Conservation (phyloP, 2,888 invertebrate species). For the Drosophila lutescens region DNA sequence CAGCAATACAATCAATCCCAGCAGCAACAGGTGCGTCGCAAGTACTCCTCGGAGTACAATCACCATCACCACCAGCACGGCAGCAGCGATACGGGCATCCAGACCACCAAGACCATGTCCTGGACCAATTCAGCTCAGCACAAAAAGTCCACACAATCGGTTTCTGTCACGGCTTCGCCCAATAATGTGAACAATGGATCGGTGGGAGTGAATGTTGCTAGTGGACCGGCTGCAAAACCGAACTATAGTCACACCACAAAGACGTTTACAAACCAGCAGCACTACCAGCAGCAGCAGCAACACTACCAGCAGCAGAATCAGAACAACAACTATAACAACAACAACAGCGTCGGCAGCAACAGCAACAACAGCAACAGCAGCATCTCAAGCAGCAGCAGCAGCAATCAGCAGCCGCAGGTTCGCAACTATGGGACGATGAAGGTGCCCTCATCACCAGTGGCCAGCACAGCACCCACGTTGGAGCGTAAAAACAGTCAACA, state of each 20-base stretch:
- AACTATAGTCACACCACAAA: slow-evolving; percentile 71
- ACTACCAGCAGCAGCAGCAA: slow-evolving; percentile 80
- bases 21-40: slow-evolving; percentile 70
- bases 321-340: slow-evolving; percentile 43
- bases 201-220: slow-evolving; percentile 13
- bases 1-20: slow-evolving; percentile 67
- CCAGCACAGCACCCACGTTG: slow-evolving; percentile 85
- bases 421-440: slow-evolving; percentile 82
- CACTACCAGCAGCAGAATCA: slow-evolving; percentile 82
- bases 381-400: slow-evolving; percentile 42
- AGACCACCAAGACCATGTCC: slow-evolving; percentile 83
- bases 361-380: slow-evolving; percentile 77
- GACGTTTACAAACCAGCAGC: slow-evolving; percentile 79
- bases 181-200: slow-evolving; percentile 73
- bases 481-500: slow-evolving; percentile 84
- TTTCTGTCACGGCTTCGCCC: slow-evolving; percentile 83
- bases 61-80: slow-evolving; percentile 59
- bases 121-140: slow-evolving; percentile 84
- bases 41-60: slow-evolving; percentile 71
- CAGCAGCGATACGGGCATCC: slow-evolving; percentile 65
- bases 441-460: slow-evolving; percentile 84
- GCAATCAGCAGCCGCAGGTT: slow-evolving; percentile 77
- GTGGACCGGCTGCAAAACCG: slow-evolving; percentile 21
- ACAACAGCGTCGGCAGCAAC: slow-evolving; percentile 7
- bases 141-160: slow-evolving; percentile 84